Conservation (phyloP, 1,140 invertebrate genomes). For the Ephestia elutella region DNA sequence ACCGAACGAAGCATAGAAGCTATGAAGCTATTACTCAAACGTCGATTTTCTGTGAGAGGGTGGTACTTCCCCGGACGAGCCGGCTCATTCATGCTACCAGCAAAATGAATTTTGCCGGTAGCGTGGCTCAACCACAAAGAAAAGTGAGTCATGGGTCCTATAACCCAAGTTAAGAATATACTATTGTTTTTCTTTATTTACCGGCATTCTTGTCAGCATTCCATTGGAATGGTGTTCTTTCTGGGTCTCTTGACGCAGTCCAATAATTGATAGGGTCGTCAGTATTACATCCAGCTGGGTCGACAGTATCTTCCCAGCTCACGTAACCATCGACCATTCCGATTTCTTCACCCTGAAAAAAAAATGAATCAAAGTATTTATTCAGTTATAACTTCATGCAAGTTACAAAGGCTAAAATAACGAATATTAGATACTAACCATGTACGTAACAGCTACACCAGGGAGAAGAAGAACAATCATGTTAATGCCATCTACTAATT, state of each 20-base stretch:
- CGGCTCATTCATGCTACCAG: too few relatives aligned
- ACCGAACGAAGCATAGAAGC: too few relatives aligned
- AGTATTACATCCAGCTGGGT: slow-evolving; percentile 62
- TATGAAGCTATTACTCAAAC: too few relatives aligned
- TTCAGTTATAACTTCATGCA: too few relatives aligned
- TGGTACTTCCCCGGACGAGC: too few relatives aligned
- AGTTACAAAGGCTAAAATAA: too few relatives aligned
- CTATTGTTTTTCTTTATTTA: slow-evolving; percentile 76
- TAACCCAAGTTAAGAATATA: slow-evolving; percentile 39
- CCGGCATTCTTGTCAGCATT: slow-evolving; percentile 77
- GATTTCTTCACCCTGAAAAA: slow-evolving; percentile 79
- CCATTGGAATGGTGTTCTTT: slow-evolving; percentile 87
- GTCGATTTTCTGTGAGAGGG: too few relatives aligned
- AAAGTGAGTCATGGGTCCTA: too few relatives aligned
- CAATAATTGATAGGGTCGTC: slow-evolving; percentile 70
- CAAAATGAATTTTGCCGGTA: too few relatives aligned
- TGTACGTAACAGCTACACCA: slow-evolving; percentile 83
- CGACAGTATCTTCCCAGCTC: slow-evolving; percentile 70
- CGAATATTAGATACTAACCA: slow-evolving; percentile 75
- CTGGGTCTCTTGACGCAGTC: slow-evolving; percentile 77
- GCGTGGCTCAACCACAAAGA: too few relatives aligned
- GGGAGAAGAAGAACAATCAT: slow-evolving; percentile 74
- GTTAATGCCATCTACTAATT: slow-evolving; percentile 71
- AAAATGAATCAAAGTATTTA: slow-evolving; percentile 75
- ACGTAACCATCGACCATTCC: slow-evolving; percentile 82